Evolutionary conservation across 2,888 invertebrate genomes (phyloP), one percentile per base, ranked within the genome.

Genomic region (Oscheius sp.): DNA sequence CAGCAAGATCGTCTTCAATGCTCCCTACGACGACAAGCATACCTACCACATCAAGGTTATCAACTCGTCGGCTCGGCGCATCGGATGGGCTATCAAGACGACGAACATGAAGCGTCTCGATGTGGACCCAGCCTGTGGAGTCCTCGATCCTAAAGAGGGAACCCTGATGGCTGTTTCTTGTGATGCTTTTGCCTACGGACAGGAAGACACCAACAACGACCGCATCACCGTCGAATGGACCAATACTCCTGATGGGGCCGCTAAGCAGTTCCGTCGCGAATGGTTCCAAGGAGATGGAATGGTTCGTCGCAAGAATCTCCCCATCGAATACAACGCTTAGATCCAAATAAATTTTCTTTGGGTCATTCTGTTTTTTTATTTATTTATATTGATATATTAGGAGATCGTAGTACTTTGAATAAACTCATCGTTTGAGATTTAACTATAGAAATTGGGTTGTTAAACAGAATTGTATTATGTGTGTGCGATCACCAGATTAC

Each of bases 191-290:
- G 62, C 62, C 47, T 62, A 20, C 47, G 62, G 45, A 24, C 49
- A 62, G 49, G 62, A 62, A 33, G 62, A 62, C 30, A 62, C 62
- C 28, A 62, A 62, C 62, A 62, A 62, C 44, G 62, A 62, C 41
- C 59, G 63, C 30, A 50, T 63, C 68, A 73, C 71, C 33, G 45
- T 69, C 62, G 74, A 74, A 54, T 71, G 70, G 73, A 70, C 72
- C 70, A 80, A 78, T 70, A 81, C 80, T 22, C 77, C 80, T 47
- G 80, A 81, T 41, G 78, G 79, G 12, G 75, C 80, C 50, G 78
- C 80, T 71, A 78, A 78, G 69, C 74, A 72, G 68, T 80, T 80
- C 30, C 38, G 72, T 17, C 72, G 72, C 33, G 72, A 72, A 47
- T 72, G 72, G 72, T 72, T 72, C 70, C 70, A 72, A 59, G 70